These are phyloP conservation scores for Carabus problematicus DNA, from an alignment of 2,888 invertebrate genomes.

Conservation along the genomic window DNA sequence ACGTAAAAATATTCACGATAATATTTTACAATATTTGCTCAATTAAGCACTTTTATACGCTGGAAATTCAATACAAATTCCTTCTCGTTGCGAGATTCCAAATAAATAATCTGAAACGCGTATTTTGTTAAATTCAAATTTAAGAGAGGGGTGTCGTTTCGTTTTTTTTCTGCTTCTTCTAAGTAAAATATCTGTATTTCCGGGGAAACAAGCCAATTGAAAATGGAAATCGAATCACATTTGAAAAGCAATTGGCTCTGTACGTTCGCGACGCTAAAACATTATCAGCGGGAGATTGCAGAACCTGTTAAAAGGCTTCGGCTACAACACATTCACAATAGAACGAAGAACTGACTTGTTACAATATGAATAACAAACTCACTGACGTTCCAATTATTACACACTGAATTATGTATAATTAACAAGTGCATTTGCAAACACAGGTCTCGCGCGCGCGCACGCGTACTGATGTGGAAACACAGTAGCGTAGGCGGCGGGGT, in stretches of 20 bases:
- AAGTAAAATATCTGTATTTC: conserved; percentile 25
- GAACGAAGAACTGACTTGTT: conserved; percentile 13
- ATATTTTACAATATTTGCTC: too few relatives aligned
- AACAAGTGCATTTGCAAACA: conserved; percentile 46
- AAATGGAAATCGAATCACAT: conserved; percentile 23
- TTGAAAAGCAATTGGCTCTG: conserved; percentile 31
- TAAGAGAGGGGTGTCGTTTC: conserved; percentile 13
- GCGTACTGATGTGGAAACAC: conserved; percentile 24
- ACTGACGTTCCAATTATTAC: conserved; percentile 36
- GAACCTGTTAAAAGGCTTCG: background rate
- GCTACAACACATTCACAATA: background rate
- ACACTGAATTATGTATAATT: conserved; percentile 52
- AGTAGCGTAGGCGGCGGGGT: background rate
- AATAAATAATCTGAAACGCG: background rate
- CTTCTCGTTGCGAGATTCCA: too few relatives aligned
- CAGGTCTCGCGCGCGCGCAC: conserved; percentile 5
- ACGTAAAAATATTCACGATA: too few relatives aligned
- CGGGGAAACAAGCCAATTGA: conserved; percentile 28
- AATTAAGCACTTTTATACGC: too few relatives aligned
- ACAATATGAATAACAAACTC: conserved; percentile 29
- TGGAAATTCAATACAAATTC: too few relatives aligned
- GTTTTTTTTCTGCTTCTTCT: too few relatives aligned
- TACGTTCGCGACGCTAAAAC: conserved; percentile 1
- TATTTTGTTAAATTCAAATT: conserved; percentile 26
- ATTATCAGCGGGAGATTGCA: background rate